Evolutionary conservation across 2,113 vertebrate genomes (phyloP).

Genomic region (Cromileptes altivelis): DNA sequence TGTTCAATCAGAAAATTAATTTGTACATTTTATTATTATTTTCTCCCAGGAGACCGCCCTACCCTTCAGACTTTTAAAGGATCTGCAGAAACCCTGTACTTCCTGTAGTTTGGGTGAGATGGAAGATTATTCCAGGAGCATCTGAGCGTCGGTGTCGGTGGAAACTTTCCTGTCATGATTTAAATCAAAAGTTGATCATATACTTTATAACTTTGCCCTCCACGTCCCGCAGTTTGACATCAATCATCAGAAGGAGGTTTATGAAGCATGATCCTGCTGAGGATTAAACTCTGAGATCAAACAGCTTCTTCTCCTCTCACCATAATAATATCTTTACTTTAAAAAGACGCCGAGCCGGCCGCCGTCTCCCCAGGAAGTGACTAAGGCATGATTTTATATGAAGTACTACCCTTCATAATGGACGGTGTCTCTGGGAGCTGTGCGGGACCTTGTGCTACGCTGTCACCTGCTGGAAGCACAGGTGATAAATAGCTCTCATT

Average conservation of each 20-base stretch:
- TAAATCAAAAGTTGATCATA: neutral
- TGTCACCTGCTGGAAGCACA: conserved; percentile 75
- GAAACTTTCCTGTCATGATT: neutral
- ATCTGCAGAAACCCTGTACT: too few species aligned
- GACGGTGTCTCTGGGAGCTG: conserved; percentile 31
- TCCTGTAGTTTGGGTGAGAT: neutral
- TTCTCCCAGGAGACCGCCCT: too few species aligned
- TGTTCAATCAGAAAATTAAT: too few species aligned
- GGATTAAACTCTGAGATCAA: neutral
- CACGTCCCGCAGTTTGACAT: neutral
- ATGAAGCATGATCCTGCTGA: neutral
- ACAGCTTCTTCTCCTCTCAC: neutral
- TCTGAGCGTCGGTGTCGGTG: neutral
- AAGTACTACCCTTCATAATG: conserved; percentile 60
- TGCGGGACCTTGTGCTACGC: conserved; percentile 44
- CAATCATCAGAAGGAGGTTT: neutral
- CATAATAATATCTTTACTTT: neutral
- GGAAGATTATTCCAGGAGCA: too few species aligned
- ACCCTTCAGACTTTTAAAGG: too few species aligned
- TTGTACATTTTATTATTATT: too few species aligned
- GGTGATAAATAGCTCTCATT: conserved; percentile 85
- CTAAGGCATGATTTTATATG: conserved; percentile 33
- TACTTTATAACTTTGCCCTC: neutral
- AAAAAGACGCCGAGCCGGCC: neutral
- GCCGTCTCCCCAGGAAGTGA: neutral